Conservation (phyloP, 2,888 invertebrate genomes). For the Calameuta filiformis region DNA sequence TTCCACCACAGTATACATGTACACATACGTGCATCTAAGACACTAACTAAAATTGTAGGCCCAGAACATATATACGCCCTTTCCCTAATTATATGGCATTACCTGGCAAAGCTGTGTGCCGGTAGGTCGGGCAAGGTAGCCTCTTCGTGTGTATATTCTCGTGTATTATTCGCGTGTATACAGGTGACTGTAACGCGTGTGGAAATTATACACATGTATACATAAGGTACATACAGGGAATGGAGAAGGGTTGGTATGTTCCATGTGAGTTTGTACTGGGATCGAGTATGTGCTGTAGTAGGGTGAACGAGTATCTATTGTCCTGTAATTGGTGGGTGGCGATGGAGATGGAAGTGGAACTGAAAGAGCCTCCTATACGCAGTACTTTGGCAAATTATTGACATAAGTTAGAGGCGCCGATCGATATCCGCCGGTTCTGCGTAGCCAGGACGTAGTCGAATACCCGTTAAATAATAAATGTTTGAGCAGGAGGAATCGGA, state of each 20-base stretch:
- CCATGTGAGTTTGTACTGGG: constrained; percentile 13
- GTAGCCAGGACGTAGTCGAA: background rate
- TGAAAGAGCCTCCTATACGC: constrained; percentile 26
- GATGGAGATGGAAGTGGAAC: constrained; percentile 33
- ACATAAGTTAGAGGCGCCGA: constrained; percentile 32
- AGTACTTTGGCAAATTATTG: constrained; percentile 38
- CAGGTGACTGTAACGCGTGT: constrained; percentile 3
- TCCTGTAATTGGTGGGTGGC: constrained; percentile 30
- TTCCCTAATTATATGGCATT: constrained; percentile 45
- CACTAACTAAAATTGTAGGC: constrained; percentile 29
- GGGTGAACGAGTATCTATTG: constrained; percentile 31
- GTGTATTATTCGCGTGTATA: constrained; percentile 11
- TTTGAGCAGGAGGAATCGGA: background rate
- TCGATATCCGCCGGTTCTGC: constrained; percentile 28
- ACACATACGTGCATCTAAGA: background rate
- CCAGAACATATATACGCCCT: constrained; percentile 34
- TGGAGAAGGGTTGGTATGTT: background rate
- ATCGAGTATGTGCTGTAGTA: constrained; percentile 13
- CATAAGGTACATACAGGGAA: constrained; percentile 2
- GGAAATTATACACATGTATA: constrained; percentile 4
- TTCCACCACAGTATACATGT: no score
- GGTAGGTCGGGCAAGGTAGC: constrained; percentile 8
- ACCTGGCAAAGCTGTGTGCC: constrained; percentile 19
- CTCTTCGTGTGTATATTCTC: background rate
- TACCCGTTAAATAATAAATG: constrained; percentile 21